Evolutionary conservation across 2,888 invertebrate species (phyloP).

Genomic region (Chaetoderma sp.): DNA sequence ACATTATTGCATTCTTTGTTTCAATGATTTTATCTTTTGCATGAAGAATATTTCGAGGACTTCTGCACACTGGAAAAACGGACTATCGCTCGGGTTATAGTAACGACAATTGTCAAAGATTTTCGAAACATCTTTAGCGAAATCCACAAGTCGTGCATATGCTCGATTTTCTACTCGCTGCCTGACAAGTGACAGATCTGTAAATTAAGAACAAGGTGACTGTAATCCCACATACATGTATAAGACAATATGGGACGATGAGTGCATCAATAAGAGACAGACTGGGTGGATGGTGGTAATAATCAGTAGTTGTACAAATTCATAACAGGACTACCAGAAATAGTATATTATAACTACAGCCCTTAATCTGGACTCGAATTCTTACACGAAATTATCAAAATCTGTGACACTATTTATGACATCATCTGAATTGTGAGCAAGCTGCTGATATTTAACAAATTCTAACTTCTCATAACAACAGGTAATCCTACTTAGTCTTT

Average conservation of each 20-base stretch:
- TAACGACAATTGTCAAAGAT: slow-evolving; percentile 99
- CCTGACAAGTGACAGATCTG: slow-evolving; percentile 95
- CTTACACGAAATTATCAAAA: not conserved
- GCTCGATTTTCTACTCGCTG: slow-evolving; percentile 80
- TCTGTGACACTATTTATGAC: too few species aligned
- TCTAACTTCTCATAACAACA: too few species aligned
- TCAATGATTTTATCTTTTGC: slow-evolving; percentile 59
- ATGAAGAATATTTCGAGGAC: slow-evolving; percentile 91
- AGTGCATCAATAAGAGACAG: slow-evolving; percentile 75
- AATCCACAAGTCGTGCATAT: slow-evolving; percentile 91
- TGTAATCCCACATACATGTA: too few species aligned
- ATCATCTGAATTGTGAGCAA: too few species aligned
- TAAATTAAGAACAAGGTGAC: slow-evolving; percentile 48
- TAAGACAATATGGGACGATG: not conserved
- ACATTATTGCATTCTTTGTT: slow-evolving; percentile 28
- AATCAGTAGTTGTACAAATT: too few species aligned
- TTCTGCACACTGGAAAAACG: slow-evolving; percentile 96
- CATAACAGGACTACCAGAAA: too few species aligned
- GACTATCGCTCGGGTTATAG: slow-evolving; percentile 95
- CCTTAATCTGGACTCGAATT: too few species aligned
- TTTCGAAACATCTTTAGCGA: slow-evolving; percentile 97
- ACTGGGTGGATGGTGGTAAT: not conserved
- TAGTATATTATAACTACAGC: too few species aligned
- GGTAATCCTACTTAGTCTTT: too few species aligned
- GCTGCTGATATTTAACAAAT: too few species aligned